Conservation (phyloP, 2,113 vertebrate genomes). For the Antennarius striatus region DNA sequence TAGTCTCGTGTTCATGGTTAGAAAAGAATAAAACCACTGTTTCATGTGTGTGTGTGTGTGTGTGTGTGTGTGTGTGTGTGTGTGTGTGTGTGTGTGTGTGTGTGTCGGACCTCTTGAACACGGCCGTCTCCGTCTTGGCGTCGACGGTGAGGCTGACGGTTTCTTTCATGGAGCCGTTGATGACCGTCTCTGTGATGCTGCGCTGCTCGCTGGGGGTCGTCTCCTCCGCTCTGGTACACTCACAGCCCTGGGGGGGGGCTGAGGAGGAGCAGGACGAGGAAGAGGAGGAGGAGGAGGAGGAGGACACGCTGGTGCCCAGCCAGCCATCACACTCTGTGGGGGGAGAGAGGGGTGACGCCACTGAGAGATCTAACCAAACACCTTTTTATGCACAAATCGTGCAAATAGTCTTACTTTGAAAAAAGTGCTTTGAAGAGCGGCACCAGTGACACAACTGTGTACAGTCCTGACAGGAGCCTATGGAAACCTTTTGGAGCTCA, state of each 20-base stretch:
- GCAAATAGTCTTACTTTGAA: too few relatives aligned
- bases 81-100: neutral
- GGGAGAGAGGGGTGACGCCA: neutral
- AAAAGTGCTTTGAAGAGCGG: too few relatives aligned
- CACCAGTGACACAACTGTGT: too few relatives aligned
- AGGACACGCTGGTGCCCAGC: conserved; percentile 49
- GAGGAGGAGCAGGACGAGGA: conserved; percentile 22
- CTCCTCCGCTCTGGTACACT: conserved; percentile 85
- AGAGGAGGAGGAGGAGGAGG: conserved; percentile 35
- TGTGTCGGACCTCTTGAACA: conserved; percentile 93
- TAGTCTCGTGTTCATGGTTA: neutral
- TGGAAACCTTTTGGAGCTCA: too few relatives aligned
- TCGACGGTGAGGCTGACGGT: conserved; percentile 98
- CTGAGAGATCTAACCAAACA: neutral
- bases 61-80: too few relatives aligned
- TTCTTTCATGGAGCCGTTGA: conserved; percentile 99
- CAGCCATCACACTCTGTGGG: conserved; percentile 74
- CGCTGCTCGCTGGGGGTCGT: conserved; percentile 80
- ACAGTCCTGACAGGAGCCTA: too few relatives aligned
- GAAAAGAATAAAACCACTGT: neutral
- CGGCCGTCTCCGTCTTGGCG: conserved; percentile 97
- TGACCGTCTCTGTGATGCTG: conserved; percentile 96
- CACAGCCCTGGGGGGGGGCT: conserved; percentile 72
- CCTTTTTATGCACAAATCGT: too few relatives aligned
- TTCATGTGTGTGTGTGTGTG: too few relatives aligned